Base-by-base conservation (phyloP, 2,113 vertebrate species). In the Prunella fulvescens region DNA sequence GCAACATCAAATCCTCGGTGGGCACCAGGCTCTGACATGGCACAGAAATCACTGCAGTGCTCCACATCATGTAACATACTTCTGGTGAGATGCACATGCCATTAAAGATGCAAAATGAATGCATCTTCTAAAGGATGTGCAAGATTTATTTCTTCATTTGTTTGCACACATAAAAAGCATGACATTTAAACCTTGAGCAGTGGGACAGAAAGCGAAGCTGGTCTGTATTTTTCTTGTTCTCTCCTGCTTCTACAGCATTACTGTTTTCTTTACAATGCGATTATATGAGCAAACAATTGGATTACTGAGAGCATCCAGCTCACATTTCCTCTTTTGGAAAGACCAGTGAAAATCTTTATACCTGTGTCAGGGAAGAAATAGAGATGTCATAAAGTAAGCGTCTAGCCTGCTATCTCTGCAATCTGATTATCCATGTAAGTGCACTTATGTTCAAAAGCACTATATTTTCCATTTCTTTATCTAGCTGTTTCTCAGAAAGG, bases 11-110 rank as follows among this genome's bases (percentile, higher is more conserved):
- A 42, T 7, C 22, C 11, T 48, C 0, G 0, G 17, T 35, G 62
- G 37, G 39, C 39, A 35, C 15, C 2, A 6, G 23, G 37, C 37
- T 53, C 67, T 64, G 60, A 6, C 42, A 35, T 8, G 2, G 4
- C 25, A 24, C 3, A 13, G 79, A 31, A 28, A 44, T 58, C 12
- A 17, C 48, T 37, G 20, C 47, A 25, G 50, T 31, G 51, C 31
- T 77, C 50, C 74, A 39, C 45, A 7, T 11, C 33, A 29, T 0
- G 0, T 7, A 54, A n/a, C 9, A 33, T 8, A 9, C 7, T 26
- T 48, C 26, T 53, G 33, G 6, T 14, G 48, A 37, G 58, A 35
- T 37, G 37, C 26, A 5, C 3, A 3, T 35, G 53, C 24, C 0
- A 1, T 12, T 23, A 17, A 17, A 20, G 6, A 39, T 10, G 31